Evolutionary conservation across 1,140 invertebrate genomes (phyloP), one percentile per base, ranked within the genome.

Genomic region (Hyposmocoma kahamanoa): DNA sequence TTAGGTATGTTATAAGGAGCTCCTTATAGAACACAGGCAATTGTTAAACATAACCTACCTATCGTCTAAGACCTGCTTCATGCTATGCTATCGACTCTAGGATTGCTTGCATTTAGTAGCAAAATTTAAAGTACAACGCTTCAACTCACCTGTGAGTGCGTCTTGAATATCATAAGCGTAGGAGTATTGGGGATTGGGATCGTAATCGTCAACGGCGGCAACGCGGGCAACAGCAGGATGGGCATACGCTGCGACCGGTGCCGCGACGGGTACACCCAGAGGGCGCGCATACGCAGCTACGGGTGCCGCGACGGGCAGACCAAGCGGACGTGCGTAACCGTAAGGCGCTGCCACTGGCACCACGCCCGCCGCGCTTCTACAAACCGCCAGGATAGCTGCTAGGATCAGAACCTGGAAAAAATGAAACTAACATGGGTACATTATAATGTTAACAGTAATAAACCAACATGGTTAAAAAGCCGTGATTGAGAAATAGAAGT

Each of bases 131-230:
- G n/a, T n/a, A n/a, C n/a, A n/a, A n/a, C n/a, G n/a, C n/a, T n/a
- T n/a, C n/a, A n/a, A 15, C 59, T 59, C 53, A 81, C 89, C 85
- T 39, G 84, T 87, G 42, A 87, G 64, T 36, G 84, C 90, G 70
- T 92, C 91, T 66, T 91, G 90, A 15, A 92, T 90, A 50, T 91
- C 90, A 57, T 92, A 92, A 30, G 88, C 87, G 61, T 90, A 92
- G 44, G 89, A 89, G 76, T 92, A 92, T 52, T 91, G 90, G 19
- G 90, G 90, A 59, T 91, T 90, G 6, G 89, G 89, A 24, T 89
- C 87, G 67, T 89, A 89, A 21, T 88, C 87, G 45, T 88, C 87
- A 2, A 78, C 72, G 26, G 87, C 78, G 8, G 72, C 76, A 0
- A 73, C 65, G 18, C 67, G 68, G 11, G 70, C 72, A 11, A 63